These are phyloP conservation scores for Hippolais icterina DNA, from an alignment of 2,113 vertebrate species.

Conservation along the genomic window DNA sequence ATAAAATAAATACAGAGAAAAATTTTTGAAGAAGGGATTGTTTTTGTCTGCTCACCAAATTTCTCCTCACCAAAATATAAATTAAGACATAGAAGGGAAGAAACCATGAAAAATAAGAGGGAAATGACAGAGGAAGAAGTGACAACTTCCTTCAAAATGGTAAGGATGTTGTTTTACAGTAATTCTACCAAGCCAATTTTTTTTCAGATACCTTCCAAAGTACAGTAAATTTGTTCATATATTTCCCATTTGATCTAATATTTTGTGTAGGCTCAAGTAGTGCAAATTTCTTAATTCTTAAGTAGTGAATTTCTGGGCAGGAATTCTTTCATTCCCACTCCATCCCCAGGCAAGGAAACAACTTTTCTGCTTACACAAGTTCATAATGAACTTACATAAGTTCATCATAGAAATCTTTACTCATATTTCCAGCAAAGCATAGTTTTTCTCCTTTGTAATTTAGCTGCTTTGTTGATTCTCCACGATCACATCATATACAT, in stretches of 20 bases:
- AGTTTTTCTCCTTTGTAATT: slow-evolving; percentile 17
- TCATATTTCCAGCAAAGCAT: neutral
- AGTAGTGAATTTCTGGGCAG: neutral
- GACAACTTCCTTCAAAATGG: neutral
- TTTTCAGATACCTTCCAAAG: neutral
- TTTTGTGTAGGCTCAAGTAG: neutral
- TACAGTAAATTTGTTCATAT: neutral
- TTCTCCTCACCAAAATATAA: neutral
- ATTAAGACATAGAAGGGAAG: neutral
- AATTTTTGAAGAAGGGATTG: neutral
- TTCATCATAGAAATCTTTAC: neutral
- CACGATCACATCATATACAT: neutral
- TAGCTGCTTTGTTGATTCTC: neutral
- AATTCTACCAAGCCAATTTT: neutral
- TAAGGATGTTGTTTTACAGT: neutral
- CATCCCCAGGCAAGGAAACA: neutral
- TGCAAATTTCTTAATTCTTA: neutral
- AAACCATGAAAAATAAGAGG: neutral
- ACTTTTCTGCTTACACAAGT: neutral
- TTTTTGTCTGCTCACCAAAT: neutral
- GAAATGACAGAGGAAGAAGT: neutral
- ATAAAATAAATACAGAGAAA: neutral
- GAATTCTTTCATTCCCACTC: neutral
- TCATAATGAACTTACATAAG: neutral
- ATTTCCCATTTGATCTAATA: neutral